phyloP scores from a whole-genome alignment of 2,888 invertebrate genomes.

The Nephrotoma flavescens region DNA sequence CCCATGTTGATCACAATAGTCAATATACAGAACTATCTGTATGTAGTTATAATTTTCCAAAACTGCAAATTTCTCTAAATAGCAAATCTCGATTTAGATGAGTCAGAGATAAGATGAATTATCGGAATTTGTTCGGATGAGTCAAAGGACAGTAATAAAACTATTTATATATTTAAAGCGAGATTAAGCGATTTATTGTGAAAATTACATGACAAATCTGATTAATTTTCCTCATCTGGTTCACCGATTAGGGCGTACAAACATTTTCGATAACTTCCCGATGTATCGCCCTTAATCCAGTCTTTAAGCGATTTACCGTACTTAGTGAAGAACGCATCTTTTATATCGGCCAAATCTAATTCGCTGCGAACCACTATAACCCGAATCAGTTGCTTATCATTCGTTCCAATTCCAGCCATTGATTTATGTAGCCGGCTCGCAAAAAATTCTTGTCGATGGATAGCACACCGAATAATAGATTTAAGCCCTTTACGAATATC shows the following conservation, averaged over 20 bases:
- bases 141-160: background rate
- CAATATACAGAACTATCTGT: background rate
- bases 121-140: background rate
- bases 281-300: constrained; percentile 70
- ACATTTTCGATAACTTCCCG: constrained; percentile 76
- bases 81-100: too few relatives aligned
- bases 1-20: background rate
- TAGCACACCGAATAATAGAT: constrained; percentile 66
- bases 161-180: background rate
- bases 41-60: too few relatives aligned
- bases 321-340: constrained; percentile 55
- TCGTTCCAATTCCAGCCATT: constrained; percentile 83
- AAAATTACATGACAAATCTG: background rate
- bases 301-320: constrained; percentile 64
- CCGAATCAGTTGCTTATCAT: constrained; percentile 73
- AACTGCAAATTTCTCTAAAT: too few relatives aligned
- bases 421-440: constrained; percentile 73
- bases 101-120: too few relatives aligned
- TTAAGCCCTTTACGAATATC: constrained; percentile 61
- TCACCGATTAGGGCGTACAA: constrained; percentile 53
- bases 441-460: constrained; percentile 68
- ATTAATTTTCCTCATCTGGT: background rate
- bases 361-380: constrained; percentile 69
- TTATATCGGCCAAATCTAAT: constrained; percentile 74
- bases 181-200: background rate